phyloP scores from a whole-genome alignment of 2,113 vertebrate genomes.

The Oncorhynchus tshawytscha region DNA sequence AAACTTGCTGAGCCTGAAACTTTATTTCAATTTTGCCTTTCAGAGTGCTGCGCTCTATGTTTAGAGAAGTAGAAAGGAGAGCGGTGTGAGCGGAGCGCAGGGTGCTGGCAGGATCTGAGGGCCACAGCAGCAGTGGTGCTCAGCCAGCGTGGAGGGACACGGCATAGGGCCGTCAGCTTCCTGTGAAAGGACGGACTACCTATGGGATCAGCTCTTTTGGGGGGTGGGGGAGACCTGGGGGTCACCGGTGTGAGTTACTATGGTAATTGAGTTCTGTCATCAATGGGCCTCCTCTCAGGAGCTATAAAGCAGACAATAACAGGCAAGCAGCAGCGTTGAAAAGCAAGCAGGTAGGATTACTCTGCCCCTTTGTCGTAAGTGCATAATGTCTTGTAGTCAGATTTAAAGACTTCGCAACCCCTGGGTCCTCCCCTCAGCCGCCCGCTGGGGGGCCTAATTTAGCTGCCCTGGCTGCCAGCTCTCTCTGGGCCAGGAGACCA shows the following conservation, averaged over 20 bases:
- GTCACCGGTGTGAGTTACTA: conserved; percentile 93
- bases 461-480: conserved; percentile 78
- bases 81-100: conserved; percentile 10
- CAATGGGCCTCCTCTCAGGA: conserved; percentile 89
- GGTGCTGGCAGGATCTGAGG: conserved; percentile 46
- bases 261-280: conserved; percentile 94
- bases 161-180: conserved; percentile 61
- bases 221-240: conserved; percentile 67
- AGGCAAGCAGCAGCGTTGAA: conserved; percentile 89
- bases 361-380: conserved; percentile 90
- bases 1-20: conserved; percentile 70
- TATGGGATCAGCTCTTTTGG: conserved; percentile 66
- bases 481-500: conserved; percentile 63
- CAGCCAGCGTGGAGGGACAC: conserved; percentile 58
- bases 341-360: conserved; percentile 99
- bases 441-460: conserved; percentile 87
- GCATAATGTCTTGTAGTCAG: conserved; percentile 95
- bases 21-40: conserved; percentile 70
- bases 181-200: conserved; percentile 76
- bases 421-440: conserved; percentile 78
- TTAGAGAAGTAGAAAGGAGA: conserved; percentile 5
- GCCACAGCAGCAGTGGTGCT: conserved; percentile 35
- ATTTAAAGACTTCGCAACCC: conserved; percentile 95
- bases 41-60: conserved; percentile 41
- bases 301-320: conserved; percentile 88